Base-by-base conservation (phyloP, 2,113 vertebrate genomes). In the Psephotus haematonotus region DNA sequence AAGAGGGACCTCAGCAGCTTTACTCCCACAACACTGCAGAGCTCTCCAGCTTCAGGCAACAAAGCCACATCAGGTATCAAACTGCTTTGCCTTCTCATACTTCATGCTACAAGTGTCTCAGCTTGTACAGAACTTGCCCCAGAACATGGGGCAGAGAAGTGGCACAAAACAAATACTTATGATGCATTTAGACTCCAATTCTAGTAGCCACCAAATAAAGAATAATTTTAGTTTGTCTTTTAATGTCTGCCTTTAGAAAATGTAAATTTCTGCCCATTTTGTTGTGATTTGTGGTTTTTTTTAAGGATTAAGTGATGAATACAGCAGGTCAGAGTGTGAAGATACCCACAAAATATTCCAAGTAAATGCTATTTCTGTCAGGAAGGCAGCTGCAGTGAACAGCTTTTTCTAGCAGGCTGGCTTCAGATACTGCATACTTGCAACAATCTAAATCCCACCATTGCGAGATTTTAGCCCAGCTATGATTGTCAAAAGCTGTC, bases 401-500 rank as follows among this genome's bases (percentile, higher is more conserved):
- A 81, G 79, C 19, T 88, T 81, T 91, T 81, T 19, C 90, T n/a
- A 69, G 46, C 62, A 81, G 78, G 60, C 83, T 74, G 83, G 50
- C 43, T 93, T 91, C 81, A 88, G 53, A 69, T 59, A 33, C n/a
- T 46, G 50, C 74, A 64, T 60, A 60, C 47, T 86, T 79, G n/a
- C 49, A 86, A 77, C 62, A 81, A 89, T 53, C 62, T 87, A 95
- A 93, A 92, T 82, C 77, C 64, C 89, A 80, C 62, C 75, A 86
- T 72, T 85, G 84, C 67, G 63, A 86, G 44, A 17, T 77, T 77
- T 95, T 87, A 81, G 63, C 55, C 81, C 76, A 63, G 72, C 68
- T 77, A 46, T 46, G 60, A 86, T 46, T 93, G 88, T 95, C 81
- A 90, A 80, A 95, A 86, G 57, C 88, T 79, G 84, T 75, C 95